Conservation (phyloP, 2,888 invertebrate genomes). For the Diplolepis rosae region DNA sequence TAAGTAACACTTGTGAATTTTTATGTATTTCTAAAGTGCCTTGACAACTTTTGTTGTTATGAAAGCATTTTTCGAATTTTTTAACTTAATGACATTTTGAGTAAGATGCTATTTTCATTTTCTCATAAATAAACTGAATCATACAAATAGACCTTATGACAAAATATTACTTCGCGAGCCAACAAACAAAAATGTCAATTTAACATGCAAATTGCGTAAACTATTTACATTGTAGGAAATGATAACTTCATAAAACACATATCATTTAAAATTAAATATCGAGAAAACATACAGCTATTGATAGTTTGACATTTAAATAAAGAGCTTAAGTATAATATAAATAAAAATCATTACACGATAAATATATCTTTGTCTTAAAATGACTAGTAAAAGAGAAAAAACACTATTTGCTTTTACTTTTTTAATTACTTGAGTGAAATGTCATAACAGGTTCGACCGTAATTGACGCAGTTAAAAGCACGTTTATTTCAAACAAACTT, state of each 20-base stretch:
- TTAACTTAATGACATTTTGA: too few species aligned
- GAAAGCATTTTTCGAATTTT: neutral
- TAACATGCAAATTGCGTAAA: neutral
- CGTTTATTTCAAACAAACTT: neutral
- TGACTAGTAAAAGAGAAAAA: neutral
- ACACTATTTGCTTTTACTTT: constrained; percentile 14
- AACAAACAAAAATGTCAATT: constrained; percentile 4
- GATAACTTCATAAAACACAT: too few species aligned
- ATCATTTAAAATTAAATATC: too few species aligned
- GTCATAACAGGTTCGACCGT: neutral
- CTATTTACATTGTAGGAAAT: too few species aligned
- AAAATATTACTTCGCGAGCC: neutral
- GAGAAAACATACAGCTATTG: neutral
- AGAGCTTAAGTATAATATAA: neutral
- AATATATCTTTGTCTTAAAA: too few species aligned
- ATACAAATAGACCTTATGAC: neutral
- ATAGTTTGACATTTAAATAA: neutral
- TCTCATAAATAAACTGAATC: neutral
- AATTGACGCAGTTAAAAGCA: constrained; percentile 15
- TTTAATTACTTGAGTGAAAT: neutral
- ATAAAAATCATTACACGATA: too few species aligned
- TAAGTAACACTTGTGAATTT: neutral
- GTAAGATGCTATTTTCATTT: neutral
- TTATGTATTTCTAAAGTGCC: neutral
- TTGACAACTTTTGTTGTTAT: neutral